Base-by-base conservation (phyloP, 2,888 invertebrate genomes). In the Punctoribates punctum region DNA sequence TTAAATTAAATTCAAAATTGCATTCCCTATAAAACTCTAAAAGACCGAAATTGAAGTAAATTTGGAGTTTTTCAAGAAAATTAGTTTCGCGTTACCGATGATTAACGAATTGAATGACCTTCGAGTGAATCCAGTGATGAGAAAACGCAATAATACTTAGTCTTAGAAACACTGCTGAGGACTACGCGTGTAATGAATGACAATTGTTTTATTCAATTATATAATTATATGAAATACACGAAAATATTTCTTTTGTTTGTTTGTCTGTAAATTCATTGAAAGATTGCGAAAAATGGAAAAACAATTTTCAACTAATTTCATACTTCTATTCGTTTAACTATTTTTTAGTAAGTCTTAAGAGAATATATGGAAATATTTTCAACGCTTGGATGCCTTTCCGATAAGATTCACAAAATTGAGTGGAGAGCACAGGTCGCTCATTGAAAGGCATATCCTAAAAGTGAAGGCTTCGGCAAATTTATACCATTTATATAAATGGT, bases 181-280 rank as follows among this genome's bases (percentile, higher is more conserved):
- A 17, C 11, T 20, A 67, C 29, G 42, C 42, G 67, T 67, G 67
- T 38, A 67, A 67, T 67, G 38, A 67, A 67, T 67, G 67, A 17
- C 38, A 67, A 67, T 67, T 67, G 67, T 67, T 67, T 65, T 60
- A 67, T 67, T 67, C 67, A 67, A 67, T 67, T 67, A 67, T 67
- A 67, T 67, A 67, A 67, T 67, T 67, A 67, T 57, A 57, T 60
- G 17, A 60, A 60, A 67, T 67, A 67, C 67, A 67, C 67, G 38
- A 13, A 42, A 38, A 29, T 3, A 34, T 13, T 42, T 23, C 42
- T 67, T 67, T 67, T 67, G 67, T 67, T 67, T 67, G 42, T 42
- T 67, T 67, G 54, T 51, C 17, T 20, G 51, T 20, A n/a, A n/a
- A 15, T 11, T 13, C 4, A 60, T 4, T 60, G 11, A 23, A 25